phyloP scores from a whole-genome alignment of 1,140 invertebrate species.

The Ceratitis capitata region DNA sequence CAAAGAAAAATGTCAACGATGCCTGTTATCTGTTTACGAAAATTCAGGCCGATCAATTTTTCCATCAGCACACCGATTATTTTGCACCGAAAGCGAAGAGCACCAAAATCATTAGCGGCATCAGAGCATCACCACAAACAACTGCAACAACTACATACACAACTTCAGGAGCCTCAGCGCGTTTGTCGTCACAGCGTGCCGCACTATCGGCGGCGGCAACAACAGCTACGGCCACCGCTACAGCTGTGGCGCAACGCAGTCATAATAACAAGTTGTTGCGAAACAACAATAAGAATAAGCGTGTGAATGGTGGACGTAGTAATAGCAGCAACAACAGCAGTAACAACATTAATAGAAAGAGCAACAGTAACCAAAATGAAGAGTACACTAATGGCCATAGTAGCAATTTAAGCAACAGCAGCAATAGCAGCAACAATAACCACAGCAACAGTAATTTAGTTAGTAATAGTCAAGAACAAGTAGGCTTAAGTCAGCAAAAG shows the following conservation, averaged over 20 bases:
- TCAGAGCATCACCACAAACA: constrained; percentile 40
- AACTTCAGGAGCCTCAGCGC: constrained; percentile 48
- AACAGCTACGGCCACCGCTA: constrained; percentile 25
- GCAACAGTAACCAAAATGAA: constrained; percentile 34
- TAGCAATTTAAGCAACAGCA: constrained; percentile 59
- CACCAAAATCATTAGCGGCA: constrained; percentile 45
- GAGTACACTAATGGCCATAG: constrained; percentile 56
- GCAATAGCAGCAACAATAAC: constrained; percentile 47
- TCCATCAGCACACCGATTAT: constrained; percentile 56
- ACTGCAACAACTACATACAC: constrained; percentile 38
- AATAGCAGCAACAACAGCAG: neutral
- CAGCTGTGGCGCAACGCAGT: constrained; percentile 34
- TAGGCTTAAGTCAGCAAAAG: constrained; percentile 45
- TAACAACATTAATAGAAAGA: constrained; percentile 18
- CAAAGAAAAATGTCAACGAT: constrained; percentile 62
- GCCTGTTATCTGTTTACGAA: constrained; percentile 63
- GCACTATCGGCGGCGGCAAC: constrained; percentile 29
- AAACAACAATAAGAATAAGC: constrained; percentile 55
- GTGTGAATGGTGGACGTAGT: constrained; percentile 34
- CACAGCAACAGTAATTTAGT: constrained; percentile 35
- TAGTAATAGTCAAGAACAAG: constrained; percentile 49
- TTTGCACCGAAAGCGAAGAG: constrained; percentile 34
- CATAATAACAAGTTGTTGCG: constrained; percentile 37
- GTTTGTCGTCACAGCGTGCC: constrained; percentile 33
- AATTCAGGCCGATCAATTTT: constrained; percentile 62